Evolutionary conservation across 2,113 vertebrate genomes (phyloP).

Genomic region (Larimichthys polyactis): DNA sequence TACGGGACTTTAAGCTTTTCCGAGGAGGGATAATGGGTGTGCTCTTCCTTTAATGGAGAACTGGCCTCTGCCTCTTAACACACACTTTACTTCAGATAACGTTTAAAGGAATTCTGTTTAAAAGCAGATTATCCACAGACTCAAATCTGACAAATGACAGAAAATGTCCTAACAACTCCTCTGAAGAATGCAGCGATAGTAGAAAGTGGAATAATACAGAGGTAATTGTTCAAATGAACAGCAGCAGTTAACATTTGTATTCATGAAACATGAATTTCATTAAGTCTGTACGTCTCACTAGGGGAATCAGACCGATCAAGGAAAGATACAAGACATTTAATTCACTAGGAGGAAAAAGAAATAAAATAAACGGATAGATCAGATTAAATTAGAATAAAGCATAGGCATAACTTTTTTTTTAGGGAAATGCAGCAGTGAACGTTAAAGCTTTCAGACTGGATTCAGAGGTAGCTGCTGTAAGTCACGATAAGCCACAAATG

Average conservation of each 20-base stretch:
- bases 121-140: not conserved
- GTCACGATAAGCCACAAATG: not conserved
- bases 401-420: too few species aligned
- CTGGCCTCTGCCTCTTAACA: not conserved
- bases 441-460: not conserved
- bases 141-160: not conserved
- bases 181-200: not conserved
- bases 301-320: not conserved
- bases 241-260: not conserved
- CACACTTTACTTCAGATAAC: not conserved
- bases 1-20: slow-evolving; percentile 2
- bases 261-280: not conserved
- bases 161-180: not conserved
- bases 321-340: not conserved
- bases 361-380: not conserved
- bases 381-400: not conserved
- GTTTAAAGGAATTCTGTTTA: not conserved
- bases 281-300: too few species aligned
- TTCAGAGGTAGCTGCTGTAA: not conserved
- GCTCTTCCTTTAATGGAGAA: slow-evolving; percentile 32
- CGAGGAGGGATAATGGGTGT: slow-evolving; percentile 9
- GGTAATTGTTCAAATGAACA: not conserved
- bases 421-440: not conserved
- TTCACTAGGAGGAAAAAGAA: not conserved
- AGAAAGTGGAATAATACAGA: not conserved